Conservation (phyloP, 1,140 invertebrate genomes). For the Aphelinus atriplicis region DNA sequence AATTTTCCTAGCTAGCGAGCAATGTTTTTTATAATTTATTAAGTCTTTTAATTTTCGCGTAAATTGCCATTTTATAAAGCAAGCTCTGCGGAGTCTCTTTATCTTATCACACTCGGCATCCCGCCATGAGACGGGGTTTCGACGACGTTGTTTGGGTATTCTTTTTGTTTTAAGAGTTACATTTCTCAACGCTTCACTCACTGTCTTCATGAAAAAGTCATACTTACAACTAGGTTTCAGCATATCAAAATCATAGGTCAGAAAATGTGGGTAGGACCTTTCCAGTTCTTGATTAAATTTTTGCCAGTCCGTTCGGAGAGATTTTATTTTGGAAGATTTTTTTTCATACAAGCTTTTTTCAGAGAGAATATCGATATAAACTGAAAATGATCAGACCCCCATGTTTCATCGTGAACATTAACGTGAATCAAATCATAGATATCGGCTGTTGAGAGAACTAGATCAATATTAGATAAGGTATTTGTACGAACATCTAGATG, state of each 20-base stretch:
- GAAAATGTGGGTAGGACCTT: neutral
- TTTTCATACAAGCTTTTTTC: neutral
- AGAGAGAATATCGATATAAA: neutral
- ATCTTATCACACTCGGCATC: slow-evolving; percentile 5
- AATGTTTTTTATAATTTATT: slow-evolving; percentile 13
- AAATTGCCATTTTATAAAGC: slow-evolving; percentile 19
- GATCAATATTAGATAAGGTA: neutral
- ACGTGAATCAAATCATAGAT: neutral
- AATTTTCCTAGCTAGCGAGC: no score
- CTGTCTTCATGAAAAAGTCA: neutral
- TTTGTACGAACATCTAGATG: neutral
- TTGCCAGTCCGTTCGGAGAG: neutral
- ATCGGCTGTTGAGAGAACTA: neutral
- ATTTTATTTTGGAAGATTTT: neutral
- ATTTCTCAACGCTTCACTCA: neutral
- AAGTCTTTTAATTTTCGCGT: neutral
- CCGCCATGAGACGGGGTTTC: slow-evolving; percentile 20
- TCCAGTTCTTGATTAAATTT: neutral
- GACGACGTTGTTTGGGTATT: no score
- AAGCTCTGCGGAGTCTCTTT: slow-evolving; percentile 8
- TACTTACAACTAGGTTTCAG: neutral
- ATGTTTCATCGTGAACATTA: neutral
- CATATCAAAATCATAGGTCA: neutral
- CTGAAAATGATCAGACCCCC: slow-evolving; percentile 3
- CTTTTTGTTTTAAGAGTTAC: neutral